These are phyloP conservation scores for Orchestes rusci DNA, from an alignment of 2,888 invertebrate genomes.

Conservation along the genomic window DNA sequence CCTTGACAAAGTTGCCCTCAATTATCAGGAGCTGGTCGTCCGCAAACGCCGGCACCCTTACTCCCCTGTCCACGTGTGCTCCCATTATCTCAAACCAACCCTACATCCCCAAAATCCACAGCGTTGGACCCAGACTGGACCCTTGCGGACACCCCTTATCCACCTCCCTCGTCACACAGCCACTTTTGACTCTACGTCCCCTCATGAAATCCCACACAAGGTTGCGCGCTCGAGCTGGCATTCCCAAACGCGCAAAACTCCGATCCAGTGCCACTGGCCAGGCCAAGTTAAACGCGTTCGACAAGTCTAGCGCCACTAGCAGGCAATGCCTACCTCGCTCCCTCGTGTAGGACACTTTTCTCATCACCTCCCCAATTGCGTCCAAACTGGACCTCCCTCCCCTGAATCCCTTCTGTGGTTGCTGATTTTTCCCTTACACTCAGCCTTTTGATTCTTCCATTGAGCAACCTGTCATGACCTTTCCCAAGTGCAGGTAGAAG, in stretches of 20 bases:
- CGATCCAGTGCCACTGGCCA: slow-evolving; percentile 14
- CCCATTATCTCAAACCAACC: slow-evolving; percentile 24
- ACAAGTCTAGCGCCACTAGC: slow-evolving; percentile 22
- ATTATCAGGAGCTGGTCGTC: slow-evolving; percentile 7
- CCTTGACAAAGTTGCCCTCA: no score
- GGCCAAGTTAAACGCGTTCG: slow-evolving; percentile 13
- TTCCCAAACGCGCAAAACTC: neutral
- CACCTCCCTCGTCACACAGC: no score
- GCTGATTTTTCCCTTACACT: no score
- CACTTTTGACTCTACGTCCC: no score
- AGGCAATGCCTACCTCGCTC: slow-evolving; percentile 12
- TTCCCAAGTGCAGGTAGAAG: slow-evolving; percentile 31
- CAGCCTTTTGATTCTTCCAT: slow-evolving; percentile 26
- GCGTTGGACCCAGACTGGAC: no score
- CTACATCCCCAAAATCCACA: no score
- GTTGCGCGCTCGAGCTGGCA: slow-evolving; percentile 14
- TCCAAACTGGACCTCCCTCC: no score
- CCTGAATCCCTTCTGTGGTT: no score
- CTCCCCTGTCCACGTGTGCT: neutral
- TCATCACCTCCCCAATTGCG: no score
- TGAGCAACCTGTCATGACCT: slow-evolving; percentile 30
- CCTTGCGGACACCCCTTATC: no score
- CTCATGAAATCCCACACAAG: no score
- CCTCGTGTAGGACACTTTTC: no score
- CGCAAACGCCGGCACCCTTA: slow-evolving; percentile 3